Evolutionary conservation across 2,113 vertebrate genomes (phyloP).

Genomic region (Arvicanthis niloticus): DNA sequence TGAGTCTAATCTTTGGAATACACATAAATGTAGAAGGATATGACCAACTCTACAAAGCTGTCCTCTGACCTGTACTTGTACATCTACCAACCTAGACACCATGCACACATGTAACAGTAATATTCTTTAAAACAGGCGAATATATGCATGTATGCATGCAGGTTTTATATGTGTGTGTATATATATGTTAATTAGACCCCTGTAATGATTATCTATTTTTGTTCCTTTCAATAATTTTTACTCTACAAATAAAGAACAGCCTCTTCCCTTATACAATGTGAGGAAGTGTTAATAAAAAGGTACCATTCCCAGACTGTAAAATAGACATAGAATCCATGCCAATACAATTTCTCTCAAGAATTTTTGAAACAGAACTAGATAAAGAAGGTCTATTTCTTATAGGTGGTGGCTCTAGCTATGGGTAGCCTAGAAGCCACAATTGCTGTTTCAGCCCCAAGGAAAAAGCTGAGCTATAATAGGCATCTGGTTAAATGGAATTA

Average conservation of each 20-base stretch:
- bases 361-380: constrained; percentile 2
- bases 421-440: background rate
- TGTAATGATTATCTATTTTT: background rate
- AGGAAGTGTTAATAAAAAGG: background rate
- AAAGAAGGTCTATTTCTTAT: background rate
- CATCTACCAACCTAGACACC: background rate
- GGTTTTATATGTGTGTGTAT: background rate
- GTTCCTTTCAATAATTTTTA: background rate
- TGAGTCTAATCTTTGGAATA: background rate
- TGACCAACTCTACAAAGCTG: background rate
- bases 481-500: background rate
- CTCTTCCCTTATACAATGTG: background rate
- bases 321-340: background rate
- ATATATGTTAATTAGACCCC: background rate
- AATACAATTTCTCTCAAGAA: background rate
- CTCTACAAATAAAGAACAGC: background rate
- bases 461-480: background rate
- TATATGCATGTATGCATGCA: background rate
- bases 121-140: background rate
- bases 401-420: background rate
- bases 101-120: too few relatives aligned
- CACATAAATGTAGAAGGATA: background rate
- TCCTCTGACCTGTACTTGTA: background rate
- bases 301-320: background rate
- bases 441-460: background rate